phyloP scores from a whole-genome alignment of 2,113 vertebrate genomes.

The Pluvianellus socialis region DNA sequence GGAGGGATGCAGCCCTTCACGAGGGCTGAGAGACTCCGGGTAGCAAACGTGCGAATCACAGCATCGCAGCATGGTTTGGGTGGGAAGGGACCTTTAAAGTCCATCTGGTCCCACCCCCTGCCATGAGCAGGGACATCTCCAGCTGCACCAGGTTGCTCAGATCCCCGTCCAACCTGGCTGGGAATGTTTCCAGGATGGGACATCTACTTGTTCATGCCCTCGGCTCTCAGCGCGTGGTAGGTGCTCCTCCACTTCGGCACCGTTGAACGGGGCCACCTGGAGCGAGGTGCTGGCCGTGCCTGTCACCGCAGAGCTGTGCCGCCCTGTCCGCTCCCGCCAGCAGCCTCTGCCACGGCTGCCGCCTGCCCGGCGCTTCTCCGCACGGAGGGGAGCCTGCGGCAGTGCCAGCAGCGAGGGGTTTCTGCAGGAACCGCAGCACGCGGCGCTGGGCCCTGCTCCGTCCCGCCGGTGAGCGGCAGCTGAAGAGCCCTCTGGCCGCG shows the following conservation, averaged over 20 bases:
- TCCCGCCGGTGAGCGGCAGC: no score
- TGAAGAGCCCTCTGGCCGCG: no score
- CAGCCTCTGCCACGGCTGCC: no score
- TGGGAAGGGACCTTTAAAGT: background rate
- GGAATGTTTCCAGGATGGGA: background rate
- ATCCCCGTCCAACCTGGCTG: background rate
- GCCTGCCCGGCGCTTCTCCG: no score
- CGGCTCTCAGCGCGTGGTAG: fast-evolving
- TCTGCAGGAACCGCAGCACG: no score
- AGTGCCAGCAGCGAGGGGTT: no score
- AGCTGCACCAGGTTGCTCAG: background rate
- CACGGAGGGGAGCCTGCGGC: no score
- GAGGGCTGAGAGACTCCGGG: fast-evolving
- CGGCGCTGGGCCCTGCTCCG: no score
- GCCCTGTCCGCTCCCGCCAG: no score
- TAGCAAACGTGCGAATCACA: fast-evolving
- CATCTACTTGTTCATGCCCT: background rate
- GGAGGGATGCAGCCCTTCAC: fast-evolving
- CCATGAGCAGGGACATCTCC: background rate
- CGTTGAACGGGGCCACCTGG: fast-evolving
- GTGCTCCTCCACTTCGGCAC: background rate
- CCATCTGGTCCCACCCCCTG: background rate
- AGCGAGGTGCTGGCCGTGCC: fast-evolving
- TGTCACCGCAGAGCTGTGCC: background rate
- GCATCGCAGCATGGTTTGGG: background rate